phyloP scores from a whole-genome alignment of 2,888 invertebrate genomes.

The Drosophila quasianomalipes region DNA sequence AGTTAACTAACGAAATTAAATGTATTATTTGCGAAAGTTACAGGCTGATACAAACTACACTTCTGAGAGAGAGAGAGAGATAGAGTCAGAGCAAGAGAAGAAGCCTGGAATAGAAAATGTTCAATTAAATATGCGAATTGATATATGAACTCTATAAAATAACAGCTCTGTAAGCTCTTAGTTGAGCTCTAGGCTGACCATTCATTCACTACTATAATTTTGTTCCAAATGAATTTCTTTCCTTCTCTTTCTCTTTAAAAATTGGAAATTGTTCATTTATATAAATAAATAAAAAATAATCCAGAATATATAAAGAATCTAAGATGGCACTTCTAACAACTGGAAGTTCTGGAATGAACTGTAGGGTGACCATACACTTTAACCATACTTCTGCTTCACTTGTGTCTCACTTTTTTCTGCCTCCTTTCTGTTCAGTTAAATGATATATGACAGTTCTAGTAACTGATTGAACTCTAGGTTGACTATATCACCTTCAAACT shows the following conservation, averaged over 20 bases:
- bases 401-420: accelerated
- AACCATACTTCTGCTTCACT: neutral
- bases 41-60: neutral
- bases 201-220: neutral
- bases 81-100: neutral
- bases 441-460: neutral
- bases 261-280: neutral
- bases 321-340: neutral
- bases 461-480: neutral
- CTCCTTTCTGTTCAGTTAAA: neutral
- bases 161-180: neutral
- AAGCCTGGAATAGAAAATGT: neutral
- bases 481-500: neutral
- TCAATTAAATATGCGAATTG: neutral
- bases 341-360: neutral
- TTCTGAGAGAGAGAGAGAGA: neutral
- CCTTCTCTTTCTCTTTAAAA: neutral
- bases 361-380: neutral
- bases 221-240: neutral
- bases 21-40: neutral
- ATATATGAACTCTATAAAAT: neutral
- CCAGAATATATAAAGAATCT: no score
- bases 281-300: neutral
- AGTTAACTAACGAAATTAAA: neutral
- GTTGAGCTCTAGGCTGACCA: neutral